These are phyloP conservation scores for Acanthornis magna DNA, from an alignment of 2,797 vertebrate genomes.

Conservation along the genomic window DNA sequence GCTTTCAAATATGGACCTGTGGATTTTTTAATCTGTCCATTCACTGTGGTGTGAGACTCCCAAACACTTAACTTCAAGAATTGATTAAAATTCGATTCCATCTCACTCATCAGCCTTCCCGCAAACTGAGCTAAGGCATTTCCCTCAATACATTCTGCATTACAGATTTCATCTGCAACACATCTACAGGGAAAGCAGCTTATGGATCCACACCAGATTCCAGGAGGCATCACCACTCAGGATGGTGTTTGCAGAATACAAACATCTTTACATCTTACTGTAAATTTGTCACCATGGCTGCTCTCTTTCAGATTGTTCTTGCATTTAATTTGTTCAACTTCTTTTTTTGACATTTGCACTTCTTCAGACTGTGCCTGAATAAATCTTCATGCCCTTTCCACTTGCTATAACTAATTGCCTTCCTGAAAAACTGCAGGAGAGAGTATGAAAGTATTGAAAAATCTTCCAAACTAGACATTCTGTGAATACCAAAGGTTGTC, in stretches of 20 bases:
- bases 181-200: neutral
- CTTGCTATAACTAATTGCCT: slow-evolving; percentile 21
- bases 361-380: slow-evolving; percentile 27
- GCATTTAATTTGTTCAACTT: slow-evolving; percentile 6
- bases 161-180: neutral
- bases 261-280: neutral
- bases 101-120: neutral
- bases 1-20: neutral
- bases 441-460: neutral
- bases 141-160: neutral
- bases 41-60: neutral
- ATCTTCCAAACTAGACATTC: neutral
- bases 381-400: slow-evolving; percentile 63
- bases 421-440: neutral
- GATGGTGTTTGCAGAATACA: neutral
- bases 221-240: neutral
- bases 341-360: slow-evolving; percentile 67
- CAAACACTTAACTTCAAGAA: neutral
- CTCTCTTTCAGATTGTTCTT: neutral
- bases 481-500: neutral
- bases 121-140: neutral
- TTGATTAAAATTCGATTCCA: neutral
- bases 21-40: neutral
- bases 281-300: neutral
- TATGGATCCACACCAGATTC: neutral